phyloP scores from a whole-genome alignment of 2,113 vertebrate species.

The Catharus minimus region DNA sequence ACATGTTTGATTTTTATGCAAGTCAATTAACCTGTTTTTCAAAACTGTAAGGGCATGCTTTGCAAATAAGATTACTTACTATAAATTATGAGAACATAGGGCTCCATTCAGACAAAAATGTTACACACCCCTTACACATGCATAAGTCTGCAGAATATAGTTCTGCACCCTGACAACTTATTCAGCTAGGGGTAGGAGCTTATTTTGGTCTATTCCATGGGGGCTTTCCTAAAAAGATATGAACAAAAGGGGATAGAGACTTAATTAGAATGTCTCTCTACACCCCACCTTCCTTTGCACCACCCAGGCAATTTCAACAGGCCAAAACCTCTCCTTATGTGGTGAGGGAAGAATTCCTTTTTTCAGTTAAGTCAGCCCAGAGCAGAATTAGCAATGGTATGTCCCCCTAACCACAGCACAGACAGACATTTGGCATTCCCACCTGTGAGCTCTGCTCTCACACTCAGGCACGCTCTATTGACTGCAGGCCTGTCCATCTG shows the following conservation, averaged over 20 bases:
- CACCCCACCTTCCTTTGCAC: constrained; percentile 50
- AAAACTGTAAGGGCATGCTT: constrained; percentile 82
- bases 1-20: constrained; percentile 84
- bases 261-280: constrained; percentile 65
- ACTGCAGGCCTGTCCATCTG: constrained; percentile 21
- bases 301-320: constrained; percentile 58
- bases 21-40: constrained; percentile 84
- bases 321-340: constrained; percentile 59
- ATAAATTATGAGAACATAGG: constrained; percentile 84
- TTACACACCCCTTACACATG: constrained; percentile 75
- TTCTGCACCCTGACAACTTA: constrained; percentile 70
- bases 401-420: constrained; percentile 57
- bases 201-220: constrained; percentile 66
- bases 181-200: constrained; percentile 57
- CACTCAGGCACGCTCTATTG: background rate
- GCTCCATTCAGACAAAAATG: constrained; percentile 82
- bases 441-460: constrained; percentile 57
- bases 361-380: constrained; percentile 52
- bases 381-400: constrained; percentile 66
- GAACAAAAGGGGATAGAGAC: constrained; percentile 67
- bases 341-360: constrained; percentile 52
- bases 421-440: constrained; percentile 62
- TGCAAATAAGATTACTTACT: constrained; percentile 85
- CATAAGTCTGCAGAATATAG: constrained; percentile 72
- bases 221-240: constrained; percentile 62